phyloP scores from a whole-genome alignment of 2,113 vertebrate genomes.

The Bufo bufo region DNA sequence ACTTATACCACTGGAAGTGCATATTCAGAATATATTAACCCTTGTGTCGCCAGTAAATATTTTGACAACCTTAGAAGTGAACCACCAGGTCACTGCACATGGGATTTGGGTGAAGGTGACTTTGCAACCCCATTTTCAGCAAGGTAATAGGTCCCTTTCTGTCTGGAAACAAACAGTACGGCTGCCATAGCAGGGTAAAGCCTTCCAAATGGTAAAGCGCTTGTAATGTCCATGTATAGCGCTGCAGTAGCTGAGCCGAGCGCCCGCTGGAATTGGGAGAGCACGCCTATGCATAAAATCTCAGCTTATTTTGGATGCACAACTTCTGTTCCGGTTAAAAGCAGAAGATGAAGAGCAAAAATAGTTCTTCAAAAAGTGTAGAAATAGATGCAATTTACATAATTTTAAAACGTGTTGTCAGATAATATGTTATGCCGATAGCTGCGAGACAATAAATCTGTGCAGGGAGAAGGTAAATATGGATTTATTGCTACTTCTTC shows the following conservation, averaged over 20 bases:
- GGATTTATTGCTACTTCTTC: neutral
- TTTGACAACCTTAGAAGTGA: too few species aligned
- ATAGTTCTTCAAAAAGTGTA: neutral
- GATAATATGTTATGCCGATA: neutral
- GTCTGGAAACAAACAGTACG: neutral
- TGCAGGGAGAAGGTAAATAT: neutral
- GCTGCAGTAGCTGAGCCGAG: neutral
- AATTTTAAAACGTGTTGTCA: slow-evolving; percentile 28
- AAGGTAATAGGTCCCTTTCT: neutral
- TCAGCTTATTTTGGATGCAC: slow-evolving; percentile 24
- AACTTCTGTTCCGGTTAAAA: slow-evolving; percentile 26
- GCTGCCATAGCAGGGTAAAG: neutral
- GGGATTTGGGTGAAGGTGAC: too few species aligned
- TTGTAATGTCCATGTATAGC: neutral
- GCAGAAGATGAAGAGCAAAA: neutral
- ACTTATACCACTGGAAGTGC: too few species aligned
- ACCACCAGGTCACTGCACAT: too few species aligned
- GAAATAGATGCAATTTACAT: slow-evolving; percentile 32
- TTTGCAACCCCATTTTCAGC: too few species aligned
- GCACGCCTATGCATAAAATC: neutral
- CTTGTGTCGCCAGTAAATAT: too few species aligned
- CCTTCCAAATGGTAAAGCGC: neutral
- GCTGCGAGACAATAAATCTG: slow-evolving; percentile 32
- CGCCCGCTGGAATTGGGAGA: neutral
- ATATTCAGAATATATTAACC: too few species aligned